These are phyloP conservation scores for Nemotelus pantherinus DNA, from an alignment of 2,888 invertebrate genomes.

Conservation along the genomic window DNA sequence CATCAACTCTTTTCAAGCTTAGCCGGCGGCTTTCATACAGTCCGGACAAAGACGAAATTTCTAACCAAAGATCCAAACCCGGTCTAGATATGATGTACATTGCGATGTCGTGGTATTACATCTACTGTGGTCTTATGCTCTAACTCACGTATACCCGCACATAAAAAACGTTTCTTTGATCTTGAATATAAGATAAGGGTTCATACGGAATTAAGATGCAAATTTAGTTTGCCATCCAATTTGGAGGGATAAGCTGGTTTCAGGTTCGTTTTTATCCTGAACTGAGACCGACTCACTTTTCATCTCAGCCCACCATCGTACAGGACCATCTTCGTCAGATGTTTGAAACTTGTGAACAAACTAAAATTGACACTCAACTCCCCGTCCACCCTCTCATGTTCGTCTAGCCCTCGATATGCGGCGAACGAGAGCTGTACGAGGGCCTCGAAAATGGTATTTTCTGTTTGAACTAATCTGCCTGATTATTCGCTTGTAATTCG, in stretches of 20 bases:
- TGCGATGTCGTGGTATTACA: conserved; percentile 2
- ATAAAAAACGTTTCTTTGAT: conserved; percentile 49
- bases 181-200: conserved; percentile 50
- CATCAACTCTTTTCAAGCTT: neutral
- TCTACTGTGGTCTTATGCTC: neutral
- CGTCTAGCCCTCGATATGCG: neutral
- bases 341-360: too few relatives aligned
- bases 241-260: conserved; percentile 50
- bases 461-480: conserved; percentile 50
- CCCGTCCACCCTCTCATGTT: neutral
- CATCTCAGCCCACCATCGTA: neutral
- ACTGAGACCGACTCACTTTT: neutral
- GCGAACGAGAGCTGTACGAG: conserved; percentile 5
- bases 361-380: neutral
- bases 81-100: neutral
- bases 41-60: too few relatives aligned
- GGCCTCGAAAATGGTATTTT: conserved; percentile 41
- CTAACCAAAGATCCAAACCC: neutral
- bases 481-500: conserved; percentile 51
- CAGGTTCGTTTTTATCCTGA: conserved; percentile 43
- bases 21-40: too few relatives aligned
- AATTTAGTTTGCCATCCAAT: conserved; percentile 52
- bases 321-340: neutral
- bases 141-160: conserved; percentile 46
- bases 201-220: conserved; percentile 51